A percentile compares a stretch with the other conserved stretches of the same genome.
Conservation (phyloP, 2,797 vertebrate species). For the Psittacula echo region DNA sequence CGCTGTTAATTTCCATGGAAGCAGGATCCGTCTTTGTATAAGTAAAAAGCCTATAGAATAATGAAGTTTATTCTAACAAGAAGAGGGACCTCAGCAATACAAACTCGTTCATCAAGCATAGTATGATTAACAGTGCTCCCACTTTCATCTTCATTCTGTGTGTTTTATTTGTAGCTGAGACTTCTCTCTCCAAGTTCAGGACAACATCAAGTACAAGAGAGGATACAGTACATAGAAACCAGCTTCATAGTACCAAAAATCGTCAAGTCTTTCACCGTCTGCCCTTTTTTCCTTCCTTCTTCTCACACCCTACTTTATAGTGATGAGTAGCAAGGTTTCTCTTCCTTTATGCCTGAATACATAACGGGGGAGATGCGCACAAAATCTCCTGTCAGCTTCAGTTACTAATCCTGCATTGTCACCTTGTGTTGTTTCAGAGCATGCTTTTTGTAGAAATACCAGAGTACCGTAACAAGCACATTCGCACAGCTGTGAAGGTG, state of each 20-base stretch:
- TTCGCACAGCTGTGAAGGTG: slow-evolving; percentile 88
- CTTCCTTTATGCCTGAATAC: accelerated
- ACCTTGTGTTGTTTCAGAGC: slow-evolving; percentile 79
- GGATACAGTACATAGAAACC: neutral
- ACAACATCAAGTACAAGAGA: neutral
- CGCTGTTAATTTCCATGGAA: neutral
- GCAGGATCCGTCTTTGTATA: neutral
- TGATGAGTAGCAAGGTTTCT: neutral
- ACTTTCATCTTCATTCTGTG: neutral
- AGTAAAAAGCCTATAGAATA: neutral
- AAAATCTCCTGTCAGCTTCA: neutral
- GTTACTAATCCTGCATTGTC: neutral
- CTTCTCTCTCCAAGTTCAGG: neutral
- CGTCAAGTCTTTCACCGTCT: neutral
- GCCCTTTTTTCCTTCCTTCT: neutral
- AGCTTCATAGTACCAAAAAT: neutral
- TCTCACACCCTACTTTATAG: neutral
- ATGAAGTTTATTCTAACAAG: neutral
- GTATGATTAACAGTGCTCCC: neutral
- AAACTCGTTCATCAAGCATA: neutral
- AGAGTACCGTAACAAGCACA: slow-evolving; percentile 88
- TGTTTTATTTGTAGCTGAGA: neutral
- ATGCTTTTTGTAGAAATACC: slow-evolving; percentile 97
- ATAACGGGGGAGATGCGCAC: neutral
- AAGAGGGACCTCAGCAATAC: neutral